A percentile compares a stretch with the other conserved stretches of the same genome.
Conservation (phyloP, 2,888 invertebrate species). For the Hirtodrosophila histrioides region DNA sequence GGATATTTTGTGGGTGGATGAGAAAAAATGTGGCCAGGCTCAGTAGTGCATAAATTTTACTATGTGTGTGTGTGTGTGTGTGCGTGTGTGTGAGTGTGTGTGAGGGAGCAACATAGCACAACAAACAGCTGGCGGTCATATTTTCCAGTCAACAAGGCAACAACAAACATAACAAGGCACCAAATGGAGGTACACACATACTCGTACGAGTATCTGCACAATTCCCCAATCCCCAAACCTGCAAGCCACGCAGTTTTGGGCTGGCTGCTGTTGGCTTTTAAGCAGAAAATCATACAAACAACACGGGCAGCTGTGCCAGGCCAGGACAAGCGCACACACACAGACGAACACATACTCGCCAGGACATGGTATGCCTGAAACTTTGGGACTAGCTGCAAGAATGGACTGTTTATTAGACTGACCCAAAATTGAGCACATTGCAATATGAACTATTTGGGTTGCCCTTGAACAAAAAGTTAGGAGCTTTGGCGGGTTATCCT, state of each 20-base stretch:
- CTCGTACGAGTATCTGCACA: background rate
- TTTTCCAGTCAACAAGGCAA: slow-evolving; percentile 79
- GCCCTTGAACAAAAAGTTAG: slow-evolving; percentile 46
- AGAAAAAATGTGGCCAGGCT: slow-evolving; percentile 6
- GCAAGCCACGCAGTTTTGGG: slow-evolving; percentile 42
- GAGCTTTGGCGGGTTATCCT: background rate
- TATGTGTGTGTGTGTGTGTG: slow-evolving; percentile 15
- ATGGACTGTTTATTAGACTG: slow-evolving; percentile 76
- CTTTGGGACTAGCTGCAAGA: slow-evolving; percentile 23
- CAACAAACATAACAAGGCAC: slow-evolving; percentile 69
- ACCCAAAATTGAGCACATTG: slow-evolving; percentile 76
- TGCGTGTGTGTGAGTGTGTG: slow-evolving; percentile 19
- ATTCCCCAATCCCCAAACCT: background rate
- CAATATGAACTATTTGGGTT: slow-evolving; percentile 55
- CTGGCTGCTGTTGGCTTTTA: slow-evolving; percentile 64
- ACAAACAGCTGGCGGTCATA: slow-evolving; percentile 79
- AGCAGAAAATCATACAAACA: slow-evolving; percentile 71
- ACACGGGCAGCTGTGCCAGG: slow-evolving; percentile 37
- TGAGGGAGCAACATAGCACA: slow-evolving; percentile 44
- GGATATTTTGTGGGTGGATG: background rate
- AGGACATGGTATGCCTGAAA: background rate
- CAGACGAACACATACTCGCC: background rate
- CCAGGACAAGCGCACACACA: slow-evolving; percentile 13
- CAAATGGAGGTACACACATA: slow-evolving; percentile 18
- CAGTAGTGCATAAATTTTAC: slow-evolving; percentile 60